These are phyloP conservation scores for Tragelaphus strepsiceros DNA, from an alignment of 2,113 vertebrate genomes.

Conservation along the genomic window DNA sequence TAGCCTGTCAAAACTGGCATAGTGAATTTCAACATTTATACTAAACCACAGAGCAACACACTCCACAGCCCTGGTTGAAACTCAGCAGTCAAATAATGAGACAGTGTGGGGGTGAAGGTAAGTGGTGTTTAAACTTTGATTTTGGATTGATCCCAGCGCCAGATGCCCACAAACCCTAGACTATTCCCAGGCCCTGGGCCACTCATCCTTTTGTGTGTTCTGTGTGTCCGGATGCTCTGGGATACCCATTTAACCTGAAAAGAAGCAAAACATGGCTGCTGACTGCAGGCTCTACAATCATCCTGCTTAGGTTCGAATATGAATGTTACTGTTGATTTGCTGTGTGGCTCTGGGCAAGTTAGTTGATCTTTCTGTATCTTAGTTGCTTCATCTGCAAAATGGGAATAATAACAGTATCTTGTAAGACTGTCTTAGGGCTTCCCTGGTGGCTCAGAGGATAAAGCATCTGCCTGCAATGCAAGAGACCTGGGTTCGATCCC, in stretches of 20 bases:
- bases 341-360: not conserved
- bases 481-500: too few relatives aligned
- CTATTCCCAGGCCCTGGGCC: not conserved
- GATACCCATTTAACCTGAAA: not conserved
- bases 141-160: slow-evolving; percentile 1
- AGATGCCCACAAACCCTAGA: slow-evolving; percentile 16
- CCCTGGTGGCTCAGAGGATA: too few relatives aligned
- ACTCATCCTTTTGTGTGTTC: not conserved
- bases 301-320: not conserved
- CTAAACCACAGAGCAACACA: not conserved
- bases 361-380: not conserved
- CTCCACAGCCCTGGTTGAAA: not conserved
- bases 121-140: not conserved
- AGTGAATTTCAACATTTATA: not conserved
- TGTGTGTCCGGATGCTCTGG: not conserved
- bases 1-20: not conserved
- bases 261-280: not conserved
- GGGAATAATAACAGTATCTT: not conserved
- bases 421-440: not conserved
- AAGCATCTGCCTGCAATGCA: too few relatives aligned
- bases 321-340: not conserved
- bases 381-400: not conserved
- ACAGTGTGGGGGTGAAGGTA: not conserved
- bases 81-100: not conserved
- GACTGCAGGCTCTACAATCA: not conserved